A percentile compares a stretch with the other conserved stretches of the same genome.
Evolutionary conservation across 37 sponge, comb jelly and placozoan genomes (phyloP).

Genomic region (Beroe ovata): DNA sequence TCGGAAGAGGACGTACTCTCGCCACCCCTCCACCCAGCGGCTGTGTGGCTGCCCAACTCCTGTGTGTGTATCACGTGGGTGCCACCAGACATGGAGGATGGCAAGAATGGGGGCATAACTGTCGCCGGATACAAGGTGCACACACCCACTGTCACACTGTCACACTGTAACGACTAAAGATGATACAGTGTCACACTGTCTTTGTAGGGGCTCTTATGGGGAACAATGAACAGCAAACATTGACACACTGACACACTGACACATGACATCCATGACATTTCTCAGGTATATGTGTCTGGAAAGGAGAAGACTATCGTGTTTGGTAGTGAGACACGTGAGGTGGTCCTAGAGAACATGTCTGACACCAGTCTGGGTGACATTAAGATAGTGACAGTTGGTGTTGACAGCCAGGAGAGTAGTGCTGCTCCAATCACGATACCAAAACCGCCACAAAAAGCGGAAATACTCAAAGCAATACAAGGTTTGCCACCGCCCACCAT

Average conservation of each 20-base stretch:
- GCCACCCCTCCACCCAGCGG: constrained; percentile 35
- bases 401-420: constrained; percentile 33
- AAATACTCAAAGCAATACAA: constrained; percentile 52
- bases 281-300: constrained; percentile 65
- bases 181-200: no score
- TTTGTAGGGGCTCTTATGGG: no score
- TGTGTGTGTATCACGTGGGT: constrained; percentile 45
- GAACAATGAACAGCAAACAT: no score
- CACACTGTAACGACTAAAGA: no score
- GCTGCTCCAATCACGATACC: background rate
- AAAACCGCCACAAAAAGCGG: constrained; percentile 52
- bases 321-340: constrained; percentile 14
- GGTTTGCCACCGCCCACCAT: background rate
- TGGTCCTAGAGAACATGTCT: constrained; percentile 34
- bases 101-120: constrained; percentile 23
- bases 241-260: no score
- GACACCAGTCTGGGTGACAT: constrained; percentile 21
- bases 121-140: constrained; percentile 49
- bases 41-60: constrained; percentile 63
- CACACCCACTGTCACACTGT: background rate
- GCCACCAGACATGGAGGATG: constrained; percentile 36
- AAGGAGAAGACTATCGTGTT: constrained; percentile 48
- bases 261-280: no score
- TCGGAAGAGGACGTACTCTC: background rate
- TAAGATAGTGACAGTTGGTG: constrained; percentile 40